These are phyloP conservation scores for Teinopalpus imperialis DNA, from an alignment of 2,888 invertebrate genomes.

Conservation along the genomic window DNA sequence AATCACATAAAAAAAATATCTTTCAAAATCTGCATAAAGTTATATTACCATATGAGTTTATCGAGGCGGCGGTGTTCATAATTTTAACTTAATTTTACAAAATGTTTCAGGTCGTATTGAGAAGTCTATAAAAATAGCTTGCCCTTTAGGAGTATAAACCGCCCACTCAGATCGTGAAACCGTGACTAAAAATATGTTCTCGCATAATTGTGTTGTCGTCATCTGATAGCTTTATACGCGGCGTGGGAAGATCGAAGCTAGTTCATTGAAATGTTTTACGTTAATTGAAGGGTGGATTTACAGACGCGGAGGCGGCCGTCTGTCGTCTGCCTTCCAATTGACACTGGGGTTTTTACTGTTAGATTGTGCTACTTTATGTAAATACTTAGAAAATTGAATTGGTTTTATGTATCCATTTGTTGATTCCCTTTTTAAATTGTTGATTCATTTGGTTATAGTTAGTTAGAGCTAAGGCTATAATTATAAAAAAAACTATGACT, in stretches of 20 bases:
- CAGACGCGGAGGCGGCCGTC: slow-evolving; percentile 49
- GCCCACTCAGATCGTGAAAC: background rate
- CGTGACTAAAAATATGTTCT: slow-evolving; percentile 33
- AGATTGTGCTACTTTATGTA: slow-evolving; percentile 7
- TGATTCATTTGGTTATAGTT: background rate
- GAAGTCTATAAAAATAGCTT: slow-evolving; percentile 13
- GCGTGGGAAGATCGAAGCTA: slow-evolving; percentile 41
- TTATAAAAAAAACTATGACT: background rate
- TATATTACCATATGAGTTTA: too few relatives aligned
- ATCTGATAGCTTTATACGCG: slow-evolving; percentile 23
- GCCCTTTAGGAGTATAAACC: background rate
- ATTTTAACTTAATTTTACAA: too few relatives aligned
- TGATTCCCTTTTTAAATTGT: background rate
- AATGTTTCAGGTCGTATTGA: too few relatives aligned
- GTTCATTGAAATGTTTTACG: slow-evolving; percentile 48
- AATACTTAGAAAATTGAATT: background rate
- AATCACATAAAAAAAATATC: too few relatives aligned
- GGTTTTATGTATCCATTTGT: too few relatives aligned
- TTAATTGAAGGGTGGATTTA: slow-evolving; percentile 58
- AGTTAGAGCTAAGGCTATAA: background rate
- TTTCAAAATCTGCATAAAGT: too few relatives aligned
- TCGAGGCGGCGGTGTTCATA: too few relatives aligned
- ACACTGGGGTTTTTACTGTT: slow-evolving; percentile 29
- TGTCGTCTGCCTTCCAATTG: slow-evolving; percentile 42
- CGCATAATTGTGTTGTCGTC: slow-evolving; percentile 28